Percentiles rank a stretch among this genome's conserved stretches.
Conservation (phyloP, 2,113 vertebrate species). For the Heliornis fulica region DNA sequence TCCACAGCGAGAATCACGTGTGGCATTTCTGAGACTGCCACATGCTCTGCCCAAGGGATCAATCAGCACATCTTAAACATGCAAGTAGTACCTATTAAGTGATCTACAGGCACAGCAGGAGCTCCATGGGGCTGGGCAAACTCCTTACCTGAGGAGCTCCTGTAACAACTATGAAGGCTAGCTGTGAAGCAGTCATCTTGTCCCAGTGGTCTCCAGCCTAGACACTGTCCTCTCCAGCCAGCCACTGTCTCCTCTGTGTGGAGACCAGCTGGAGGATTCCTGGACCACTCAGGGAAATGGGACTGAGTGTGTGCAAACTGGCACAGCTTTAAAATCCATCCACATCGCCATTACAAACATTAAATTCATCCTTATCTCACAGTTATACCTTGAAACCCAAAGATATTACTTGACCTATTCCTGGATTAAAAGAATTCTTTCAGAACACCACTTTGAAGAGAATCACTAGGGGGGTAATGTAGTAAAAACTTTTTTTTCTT, state of each 20-base stretch:
- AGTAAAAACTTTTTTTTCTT: neutral
- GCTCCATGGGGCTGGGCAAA: neutral
- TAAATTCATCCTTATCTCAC: neutral
- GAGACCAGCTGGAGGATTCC: neutral
- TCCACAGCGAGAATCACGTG: neutral
- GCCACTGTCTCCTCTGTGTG: neutral
- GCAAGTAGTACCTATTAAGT: neutral
- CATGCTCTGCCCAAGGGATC: neutral
- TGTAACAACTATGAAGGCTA: neutral
- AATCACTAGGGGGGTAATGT: neutral
- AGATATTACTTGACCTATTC: neutral
- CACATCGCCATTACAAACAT: neutral
- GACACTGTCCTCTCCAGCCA: neutral
- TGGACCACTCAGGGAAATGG: rapidly evolving
- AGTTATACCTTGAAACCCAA: neutral
- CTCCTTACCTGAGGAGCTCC: neutral
- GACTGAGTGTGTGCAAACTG: rapidly evolving
- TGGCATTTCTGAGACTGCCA: neutral
- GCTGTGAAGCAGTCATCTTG: neutral
- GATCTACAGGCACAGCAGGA: neutral
- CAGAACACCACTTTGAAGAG: neutral
- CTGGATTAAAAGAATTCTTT: neutral
- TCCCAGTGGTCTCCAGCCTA: neutral
- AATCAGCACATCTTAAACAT: neutral
- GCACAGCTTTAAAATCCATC: neutral